These are phyloP conservation scores for Chauna torquata DNA, from an alignment of 2,113 vertebrate species.

Conservation along the genomic window DNA sequence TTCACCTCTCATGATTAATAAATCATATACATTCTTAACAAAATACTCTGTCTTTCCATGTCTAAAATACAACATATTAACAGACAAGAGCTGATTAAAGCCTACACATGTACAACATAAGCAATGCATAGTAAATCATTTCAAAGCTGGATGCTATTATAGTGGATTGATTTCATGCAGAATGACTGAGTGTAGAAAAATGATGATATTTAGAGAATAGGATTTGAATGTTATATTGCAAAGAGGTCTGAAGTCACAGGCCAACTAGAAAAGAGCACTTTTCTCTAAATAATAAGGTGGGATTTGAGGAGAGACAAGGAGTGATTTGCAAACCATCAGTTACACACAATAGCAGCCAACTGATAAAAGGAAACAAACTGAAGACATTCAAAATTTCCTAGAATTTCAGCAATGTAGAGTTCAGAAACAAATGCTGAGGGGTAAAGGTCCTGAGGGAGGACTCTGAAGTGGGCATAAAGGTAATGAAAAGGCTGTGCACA, in stretches of 20 bases:
- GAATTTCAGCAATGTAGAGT: not conserved
- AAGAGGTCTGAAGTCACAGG: not conserved
- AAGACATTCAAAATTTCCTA: not conserved
- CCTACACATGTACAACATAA: not conserved
- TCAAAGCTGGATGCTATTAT: not conserved
- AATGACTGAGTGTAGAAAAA: not conserved
- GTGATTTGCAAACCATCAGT: not conserved
- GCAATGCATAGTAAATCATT: not conserved
- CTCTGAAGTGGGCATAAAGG: not conserved
- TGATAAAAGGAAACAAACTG: not conserved
- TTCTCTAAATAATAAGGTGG: not conserved
- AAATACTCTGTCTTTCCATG: not conserved
- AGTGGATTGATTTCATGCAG: not conserved
- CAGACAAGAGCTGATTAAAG: not conserved
- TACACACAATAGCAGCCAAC: not conserved
- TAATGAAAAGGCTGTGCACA: not conserved
- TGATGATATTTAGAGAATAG: not conserved
- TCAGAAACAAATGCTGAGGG: not conserved
- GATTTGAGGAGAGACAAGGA: not conserved
- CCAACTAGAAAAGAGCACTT: not conserved
- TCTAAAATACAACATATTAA: not conserved
- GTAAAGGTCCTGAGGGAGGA: not conserved
- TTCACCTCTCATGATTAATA: not conserved
- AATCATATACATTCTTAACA: not conserved
- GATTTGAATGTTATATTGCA: not conserved